A percentile compares a stretch with the other conserved stretches of the same genome.
These are phyloP conservation scores for Silurus aristotelis DNA, from an alignment of 2,797 vertebrate genomes.

Conservation along the genomic window DNA sequence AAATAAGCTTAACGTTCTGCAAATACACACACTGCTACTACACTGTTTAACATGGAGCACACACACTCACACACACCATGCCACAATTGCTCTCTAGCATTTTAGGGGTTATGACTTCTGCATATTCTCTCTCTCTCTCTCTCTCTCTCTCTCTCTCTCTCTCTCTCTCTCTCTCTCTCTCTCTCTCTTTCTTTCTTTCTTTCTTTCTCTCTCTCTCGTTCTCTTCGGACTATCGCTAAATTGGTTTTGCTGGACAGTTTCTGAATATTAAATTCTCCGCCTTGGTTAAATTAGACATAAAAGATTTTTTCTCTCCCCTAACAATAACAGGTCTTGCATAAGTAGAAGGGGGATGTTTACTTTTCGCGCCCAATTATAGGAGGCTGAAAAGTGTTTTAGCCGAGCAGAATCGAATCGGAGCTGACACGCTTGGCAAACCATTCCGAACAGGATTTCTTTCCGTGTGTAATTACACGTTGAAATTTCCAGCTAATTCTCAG, in stretches of 20 bases:
- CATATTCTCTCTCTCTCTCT: conserved; percentile 72
- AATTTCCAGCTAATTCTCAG: conserved; percentile 63
- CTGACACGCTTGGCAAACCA: conserved; percentile 82
- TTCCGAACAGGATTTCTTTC: conserved; percentile 79
- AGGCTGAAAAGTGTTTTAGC: conserved; percentile 81
- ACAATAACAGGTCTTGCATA: conserved; percentile 83
- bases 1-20: conserved; percentile 77
- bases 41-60: conserved; percentile 52
- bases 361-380: conserved; percentile 71
- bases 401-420: conserved; percentile 80
- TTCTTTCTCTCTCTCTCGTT: conserved; percentile 62
- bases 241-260: conserved; percentile 81
- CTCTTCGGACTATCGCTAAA: conserved; percentile 77
- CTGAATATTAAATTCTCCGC: conserved; percentile 82
- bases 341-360: conserved; percentile 72
- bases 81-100: conserved; percentile 74
- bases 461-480: conserved; percentile 82
- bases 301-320: conserved; percentile 61
- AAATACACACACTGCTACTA: conserved; percentile 47
- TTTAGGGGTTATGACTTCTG: conserved; percentile 74
- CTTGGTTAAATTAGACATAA: conserved; percentile 82
- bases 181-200: conserved; percentile 63
- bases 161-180: conserved; percentile 64
- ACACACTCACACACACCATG: conserved; percentile 60
- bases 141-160: conserved; percentile 55